Base-by-base conservation (phyloP, 2,797 vertebrate genomes). In the Lacerta agilis region DNA sequence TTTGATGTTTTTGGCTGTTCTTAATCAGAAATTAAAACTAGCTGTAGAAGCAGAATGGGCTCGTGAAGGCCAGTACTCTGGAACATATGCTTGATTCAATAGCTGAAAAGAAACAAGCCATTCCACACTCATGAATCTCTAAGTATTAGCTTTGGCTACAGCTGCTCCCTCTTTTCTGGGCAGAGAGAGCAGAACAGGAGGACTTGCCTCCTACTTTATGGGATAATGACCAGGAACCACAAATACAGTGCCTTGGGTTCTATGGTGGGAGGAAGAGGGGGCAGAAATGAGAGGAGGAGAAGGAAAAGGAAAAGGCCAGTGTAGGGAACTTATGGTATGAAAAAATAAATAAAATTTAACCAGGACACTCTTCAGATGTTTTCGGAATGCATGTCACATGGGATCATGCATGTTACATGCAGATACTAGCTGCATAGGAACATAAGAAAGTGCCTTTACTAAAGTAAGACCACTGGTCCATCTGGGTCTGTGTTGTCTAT, bases 1-100 rank as follows among this genome's bases (percentile, higher is more conserved):
- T 73, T 43, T n/a, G 78, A 41, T 71, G 36, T 87, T 73, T 87
- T 73, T 61, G 25, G 78, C 78, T 38, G 13, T 58, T 87, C 69
- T 87, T 75, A 75, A 81, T 87, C 86, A 81, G 29, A 87, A 81
- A 55, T 84, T 25, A 81, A 64, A 64, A 38, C 49, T 82, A 43
- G 13, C 8, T 25, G 29, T 45, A 75, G 18, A 36, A 55, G 66
- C 27, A 79, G 55, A 79, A 71, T 36, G 49, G 79, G 61, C 5
- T 66, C 8, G 5, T 81, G 36, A 41, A 81, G 36, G n/a, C n/a
- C 64, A 79, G 75, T 45, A 67, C 29, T 86, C 58, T 17, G 8
- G 38, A 67, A 38, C 73, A 67, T 67, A 78, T 36, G 20, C 29
- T 78, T 78, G 61, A 49, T 86, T 86, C 61, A 45, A 41, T 18